phyloP scores from a whole-genome alignment of 2,888 invertebrate species.

The Drosophila incognita region DNA sequence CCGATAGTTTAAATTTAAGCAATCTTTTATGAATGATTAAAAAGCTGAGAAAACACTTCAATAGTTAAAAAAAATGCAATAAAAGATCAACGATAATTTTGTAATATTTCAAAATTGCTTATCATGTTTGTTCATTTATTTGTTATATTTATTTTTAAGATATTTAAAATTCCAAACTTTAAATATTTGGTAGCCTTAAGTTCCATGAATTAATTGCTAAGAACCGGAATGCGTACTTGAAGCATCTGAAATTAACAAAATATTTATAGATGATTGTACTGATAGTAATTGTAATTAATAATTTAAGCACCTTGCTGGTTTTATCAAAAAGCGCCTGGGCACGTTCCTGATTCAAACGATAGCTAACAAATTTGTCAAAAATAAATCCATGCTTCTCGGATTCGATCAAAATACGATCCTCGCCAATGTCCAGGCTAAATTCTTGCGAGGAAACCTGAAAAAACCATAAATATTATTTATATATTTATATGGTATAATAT shows the following conservation, averaged over 20 bases:
- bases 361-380: slow-evolving; percentile 90
- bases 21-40: neutral
- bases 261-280: neutral
- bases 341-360: slow-evolving; percentile 87
- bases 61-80: neutral
- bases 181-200: neutral
- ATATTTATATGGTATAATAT: neutral
- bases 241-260: slow-evolving; percentile 79
- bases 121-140: neutral
- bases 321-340: slow-evolving; percentile 86
- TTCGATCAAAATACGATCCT: slow-evolving; percentile 90
- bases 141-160: neutral
- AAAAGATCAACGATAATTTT: neutral
- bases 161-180: neutral
- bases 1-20: neutral
- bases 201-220: slow-evolving; percentile 16
- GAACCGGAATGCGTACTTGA: slow-evolving; percentile 81
- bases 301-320: slow-evolving; percentile 85
- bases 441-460: slow-evolving; percentile 87
- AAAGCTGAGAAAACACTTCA: neutral
- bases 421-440: slow-evolving; percentile 89
- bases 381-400: slow-evolving; percentile 87
- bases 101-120: neutral
- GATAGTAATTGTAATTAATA: slow-evolving; percentile 17
- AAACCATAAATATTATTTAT: neutral